These are phyloP conservation scores for Dryococelus australis DNA, from an alignment of 2,888 invertebrate species.

Conservation along the genomic window DNA sequence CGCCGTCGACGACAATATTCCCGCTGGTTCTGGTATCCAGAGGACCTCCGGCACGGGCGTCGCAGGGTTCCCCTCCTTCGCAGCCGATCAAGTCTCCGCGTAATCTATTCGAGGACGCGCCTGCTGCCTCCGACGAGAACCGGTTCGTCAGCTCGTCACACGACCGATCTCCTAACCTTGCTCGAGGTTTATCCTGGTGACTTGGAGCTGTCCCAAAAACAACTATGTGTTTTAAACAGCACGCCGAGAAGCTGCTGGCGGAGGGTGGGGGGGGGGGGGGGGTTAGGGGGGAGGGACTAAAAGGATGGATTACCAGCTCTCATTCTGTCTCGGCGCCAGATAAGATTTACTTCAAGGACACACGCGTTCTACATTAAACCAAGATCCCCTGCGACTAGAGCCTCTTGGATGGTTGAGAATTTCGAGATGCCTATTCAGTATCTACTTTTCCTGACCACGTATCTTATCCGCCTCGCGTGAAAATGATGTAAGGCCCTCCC, in stretches of 20 bases:
- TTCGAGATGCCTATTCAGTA: no score
- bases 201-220: constrained; percentile 3
- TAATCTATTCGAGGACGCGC: not conserved
- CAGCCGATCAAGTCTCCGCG: not conserved
- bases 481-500: no score
- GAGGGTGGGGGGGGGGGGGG: no score
- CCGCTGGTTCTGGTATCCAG: not conserved
- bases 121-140: not conserved
- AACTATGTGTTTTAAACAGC: not conserved
- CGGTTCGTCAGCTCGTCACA: not conserved
- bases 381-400: no score
- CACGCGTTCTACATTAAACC: no score
- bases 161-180: not conserved
- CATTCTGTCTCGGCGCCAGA: not conserved
- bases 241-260: no score
- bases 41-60: not conserved
- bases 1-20: not conserved
- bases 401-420: no score
- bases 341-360: not conserved
- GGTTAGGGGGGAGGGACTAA: no score
- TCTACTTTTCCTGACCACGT: no score
- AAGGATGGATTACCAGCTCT: no score
- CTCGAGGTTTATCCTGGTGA: not conserved
- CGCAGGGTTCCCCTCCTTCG: not conserved
- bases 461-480: no score